Conservation (phyloP, 2,888 invertebrate species). For the Cyaniris semiargus region DNA sequence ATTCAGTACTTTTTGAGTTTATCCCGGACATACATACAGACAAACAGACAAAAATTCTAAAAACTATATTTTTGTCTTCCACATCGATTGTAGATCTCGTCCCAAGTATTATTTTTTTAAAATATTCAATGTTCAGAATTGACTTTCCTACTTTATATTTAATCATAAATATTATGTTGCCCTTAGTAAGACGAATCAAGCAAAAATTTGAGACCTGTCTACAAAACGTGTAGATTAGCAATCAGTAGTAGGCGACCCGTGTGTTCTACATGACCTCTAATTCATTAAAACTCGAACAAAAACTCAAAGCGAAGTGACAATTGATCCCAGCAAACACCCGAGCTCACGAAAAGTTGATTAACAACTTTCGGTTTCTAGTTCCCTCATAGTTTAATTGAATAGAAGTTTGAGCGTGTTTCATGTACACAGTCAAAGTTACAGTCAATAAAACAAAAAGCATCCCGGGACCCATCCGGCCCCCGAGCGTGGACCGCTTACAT, state of each 20-base stretch:
- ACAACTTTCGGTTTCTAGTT: slow-evolving; percentile 15
- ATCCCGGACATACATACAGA: too few species aligned
- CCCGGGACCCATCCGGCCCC: neutral
- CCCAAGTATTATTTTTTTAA: too few species aligned
- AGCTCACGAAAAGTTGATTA: slow-evolving; percentile 5
- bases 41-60: too few species aligned
- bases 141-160: too few species aligned
- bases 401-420: neutral
- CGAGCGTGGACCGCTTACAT: neutral
- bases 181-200: too few species aligned
- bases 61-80: too few species aligned
- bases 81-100: too few species aligned
- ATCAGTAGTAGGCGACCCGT: neutral
- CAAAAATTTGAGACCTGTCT: too few species aligned
- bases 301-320: slow-evolving; percentile 7
- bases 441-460: slow-evolving; percentile 31
- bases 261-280: neutral
- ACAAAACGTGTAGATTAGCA: too few species aligned
- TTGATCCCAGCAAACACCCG: slow-evolving; percentile 5
- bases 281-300: neutral
- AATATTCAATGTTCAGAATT: too few species aligned
- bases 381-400: slow-evolving; percentile 25
- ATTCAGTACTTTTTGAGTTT: too few species aligned
- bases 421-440: slow-evolving; percentile 26
- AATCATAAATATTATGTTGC: too few species aligned